These are phyloP conservation scores for Zaprionus africanus DNA, from an alignment of 1,140 invertebrate species.

Conservation along the genomic window DNA sequence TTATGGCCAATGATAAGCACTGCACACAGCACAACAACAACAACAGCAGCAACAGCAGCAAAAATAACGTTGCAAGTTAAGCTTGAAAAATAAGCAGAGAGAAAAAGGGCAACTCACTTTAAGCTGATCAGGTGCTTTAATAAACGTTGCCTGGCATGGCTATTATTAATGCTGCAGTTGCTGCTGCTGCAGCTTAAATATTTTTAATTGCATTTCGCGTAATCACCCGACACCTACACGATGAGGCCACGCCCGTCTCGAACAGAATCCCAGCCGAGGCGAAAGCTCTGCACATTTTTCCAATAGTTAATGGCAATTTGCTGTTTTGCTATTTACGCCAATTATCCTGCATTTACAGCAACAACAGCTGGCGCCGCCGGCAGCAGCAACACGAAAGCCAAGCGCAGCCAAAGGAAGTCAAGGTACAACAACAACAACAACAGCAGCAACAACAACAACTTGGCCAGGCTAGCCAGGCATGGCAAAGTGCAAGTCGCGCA, in stretches of 20 bases:
- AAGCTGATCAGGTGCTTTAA: constrained; percentile 60
- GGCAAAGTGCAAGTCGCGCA: constrained; percentile 64
- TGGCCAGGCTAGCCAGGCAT: constrained; percentile 39
- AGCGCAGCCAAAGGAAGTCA: constrained; percentile 50
- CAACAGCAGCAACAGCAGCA: constrained; percentile 6
- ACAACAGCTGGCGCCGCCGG: constrained; percentile 50
- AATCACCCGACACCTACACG: constrained; percentile 76
- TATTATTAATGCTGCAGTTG: constrained; percentile 55
- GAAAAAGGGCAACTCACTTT: constrained; percentile 34
- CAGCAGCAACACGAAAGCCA: constrained; percentile 43
- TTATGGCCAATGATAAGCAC: constrained; percentile 65
- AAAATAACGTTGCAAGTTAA: constrained; percentile 42
- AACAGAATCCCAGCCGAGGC: constrained; percentile 38
- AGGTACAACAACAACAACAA: constrained; percentile 21
- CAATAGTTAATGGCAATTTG: constrained; percentile 83
- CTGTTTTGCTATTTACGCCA: constrained; percentile 83
- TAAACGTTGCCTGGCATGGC: constrained; percentile 40
- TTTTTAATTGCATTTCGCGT: constrained; percentile 82
- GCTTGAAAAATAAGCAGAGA: constrained; percentile 45
- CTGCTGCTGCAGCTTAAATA: constrained; percentile 75
- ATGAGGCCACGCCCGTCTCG: constrained; percentile 34
- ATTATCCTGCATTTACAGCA: constrained; percentile 77
- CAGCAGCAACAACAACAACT: constrained; percentile 17
- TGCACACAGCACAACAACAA: constrained; percentile 16
- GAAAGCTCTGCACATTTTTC: constrained; percentile 74